Evolutionary conservation across 2,113 vertebrate genomes (phyloP), one percentile per base, ranked within the genome.

Genomic region (Ammodytes dubius): DNA sequence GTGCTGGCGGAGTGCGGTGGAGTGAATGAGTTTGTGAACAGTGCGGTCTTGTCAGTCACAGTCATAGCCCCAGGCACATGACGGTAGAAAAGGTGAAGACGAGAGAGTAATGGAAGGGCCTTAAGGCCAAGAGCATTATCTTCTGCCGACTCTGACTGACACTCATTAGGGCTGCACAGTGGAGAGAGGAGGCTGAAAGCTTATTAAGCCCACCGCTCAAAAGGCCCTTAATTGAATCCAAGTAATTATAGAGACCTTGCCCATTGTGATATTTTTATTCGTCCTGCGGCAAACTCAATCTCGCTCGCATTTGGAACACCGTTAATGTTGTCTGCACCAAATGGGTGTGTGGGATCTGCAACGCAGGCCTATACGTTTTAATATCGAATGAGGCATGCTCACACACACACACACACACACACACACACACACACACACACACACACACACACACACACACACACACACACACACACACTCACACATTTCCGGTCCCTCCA

Each of bases 231-330:
- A 93, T 93, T 94, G 89, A 95, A 90, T 95, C 74, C 88, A 90
- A 86, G 93, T 95, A 94, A 94, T 95, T 94, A 94, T 92, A 68
- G 70, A 74, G 76, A 93, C 93, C 93, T 88, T 86, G 91, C 84
- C 93, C 83, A 87, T 82, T 87, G 90, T 91, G 89, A 94, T 96
- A 95, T 95, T 87, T 88, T 94, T 92, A 92, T 93, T 92, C 89
- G 77, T 92, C 91, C 87, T 76, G 78, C 83, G 90, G 92, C 93
- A 94, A 95, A 92, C 82, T 90, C 85, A 82, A 87, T 92, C 82
- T 92, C 82, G 78, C 58, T 81, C 70, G 89, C 88, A 92, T 93
- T 93, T 86, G 86, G 87, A 94, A 92, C 91, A 77, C 92, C 91
- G 92, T 95, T 95, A 95, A 93, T 91, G 90, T 90, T 95, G 90